A percentile compares a stretch with the other conserved stretches of the same genome.
These are phyloP conservation scores for Leptinotarsa juncta DNA, from an alignment of 2,888 invertebrate species.

Conservation along the genomic window DNA sequence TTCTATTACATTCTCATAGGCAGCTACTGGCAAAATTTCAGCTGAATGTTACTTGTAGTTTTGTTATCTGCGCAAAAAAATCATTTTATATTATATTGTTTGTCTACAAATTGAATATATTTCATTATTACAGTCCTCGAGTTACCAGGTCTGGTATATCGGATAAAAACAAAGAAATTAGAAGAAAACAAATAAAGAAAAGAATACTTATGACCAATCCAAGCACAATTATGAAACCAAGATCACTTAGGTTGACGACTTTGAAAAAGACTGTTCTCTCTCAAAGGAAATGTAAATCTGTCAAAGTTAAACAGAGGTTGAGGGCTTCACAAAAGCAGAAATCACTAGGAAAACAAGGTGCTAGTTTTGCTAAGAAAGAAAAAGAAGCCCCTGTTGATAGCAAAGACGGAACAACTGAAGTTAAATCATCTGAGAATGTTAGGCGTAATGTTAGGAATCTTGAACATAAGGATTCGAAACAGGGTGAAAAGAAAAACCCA, in stretches of 20 bases:
- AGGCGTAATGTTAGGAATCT: slow-evolving; percentile 40
- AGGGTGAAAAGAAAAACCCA: slow-evolving; percentile 34
- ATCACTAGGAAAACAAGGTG: background rate
- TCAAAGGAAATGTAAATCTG: slow-evolving; percentile 41
- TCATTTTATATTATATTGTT: background rate
- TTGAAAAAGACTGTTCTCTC: slow-evolving; percentile 53
- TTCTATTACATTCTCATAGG: no score
- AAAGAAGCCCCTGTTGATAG: slow-evolving; percentile 26
- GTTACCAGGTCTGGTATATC: slow-evolving; percentile 55
- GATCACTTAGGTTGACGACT: slow-evolving; percentile 53
- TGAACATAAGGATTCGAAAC: slow-evolving; percentile 27
- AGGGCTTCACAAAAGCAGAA: slow-evolving; percentile 33
- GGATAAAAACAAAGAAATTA: slow-evolving; percentile 43
- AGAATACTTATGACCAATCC: slow-evolving; percentile 52
- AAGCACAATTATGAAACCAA: slow-evolving; percentile 49
- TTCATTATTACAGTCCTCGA: slow-evolving; percentile 37
- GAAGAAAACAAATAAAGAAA: slow-evolving; percentile 54
- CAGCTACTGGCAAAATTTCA: no score
- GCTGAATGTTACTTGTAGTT: no score
- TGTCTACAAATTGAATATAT: background rate
- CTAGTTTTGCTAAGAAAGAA: slow-evolving; percentile 13
- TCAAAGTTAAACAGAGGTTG: slow-evolving; percentile 45
- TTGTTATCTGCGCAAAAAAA: no score
- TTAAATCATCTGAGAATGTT: slow-evolving; percentile 37
- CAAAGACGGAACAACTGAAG: slow-evolving; percentile 31